These are phyloP conservation scores for Plecturocebus donacophilus DNA, from an alignment of 2,113 vertebrate genomes.

Conservation along the genomic window DNA sequence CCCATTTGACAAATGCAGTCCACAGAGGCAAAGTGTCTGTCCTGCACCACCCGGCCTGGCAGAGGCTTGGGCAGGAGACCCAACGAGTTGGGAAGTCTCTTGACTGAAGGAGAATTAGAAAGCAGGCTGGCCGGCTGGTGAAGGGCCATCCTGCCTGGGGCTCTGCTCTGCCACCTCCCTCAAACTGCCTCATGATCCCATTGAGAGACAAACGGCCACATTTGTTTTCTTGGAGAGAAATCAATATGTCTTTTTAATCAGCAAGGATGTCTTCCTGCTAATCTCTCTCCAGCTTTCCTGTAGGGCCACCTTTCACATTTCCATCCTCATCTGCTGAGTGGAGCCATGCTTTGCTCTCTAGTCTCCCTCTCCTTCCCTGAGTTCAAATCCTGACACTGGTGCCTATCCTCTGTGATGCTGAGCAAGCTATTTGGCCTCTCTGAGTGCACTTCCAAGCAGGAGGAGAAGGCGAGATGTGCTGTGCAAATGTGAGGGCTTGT, in stretches of 20 bases:
- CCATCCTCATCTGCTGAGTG: rapidly evolving
- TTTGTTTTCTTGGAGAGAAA: conserved; percentile 41
- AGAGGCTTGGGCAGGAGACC: background rate
- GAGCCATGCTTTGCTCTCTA: background rate
- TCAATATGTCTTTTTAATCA: conserved; percentile 54
- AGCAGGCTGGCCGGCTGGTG: background rate
- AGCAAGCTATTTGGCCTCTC: background rate
- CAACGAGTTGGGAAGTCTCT: background rate
- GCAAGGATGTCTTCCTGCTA: background rate
- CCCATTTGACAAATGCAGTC: background rate
- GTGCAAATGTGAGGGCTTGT: rapidly evolving
- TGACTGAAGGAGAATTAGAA: background rate
- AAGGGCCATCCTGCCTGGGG: background rate
- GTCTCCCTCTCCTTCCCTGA: background rate
- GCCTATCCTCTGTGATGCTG: background rate
- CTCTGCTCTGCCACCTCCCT: background rate
- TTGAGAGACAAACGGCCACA: background rate
- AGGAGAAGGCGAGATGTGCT: background rate
- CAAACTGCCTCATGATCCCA: background rate
- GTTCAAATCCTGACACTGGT: background rate
- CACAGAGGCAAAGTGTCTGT: rapidly evolving
- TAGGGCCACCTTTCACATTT: background rate
- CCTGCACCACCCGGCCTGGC: background rate
- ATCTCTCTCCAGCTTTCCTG: background rate
- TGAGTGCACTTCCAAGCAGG: background rate